Evolutionary conservation across 2,797 vertebrate species (phyloP).

Genomic region (Lacerta agilis): DNA sequence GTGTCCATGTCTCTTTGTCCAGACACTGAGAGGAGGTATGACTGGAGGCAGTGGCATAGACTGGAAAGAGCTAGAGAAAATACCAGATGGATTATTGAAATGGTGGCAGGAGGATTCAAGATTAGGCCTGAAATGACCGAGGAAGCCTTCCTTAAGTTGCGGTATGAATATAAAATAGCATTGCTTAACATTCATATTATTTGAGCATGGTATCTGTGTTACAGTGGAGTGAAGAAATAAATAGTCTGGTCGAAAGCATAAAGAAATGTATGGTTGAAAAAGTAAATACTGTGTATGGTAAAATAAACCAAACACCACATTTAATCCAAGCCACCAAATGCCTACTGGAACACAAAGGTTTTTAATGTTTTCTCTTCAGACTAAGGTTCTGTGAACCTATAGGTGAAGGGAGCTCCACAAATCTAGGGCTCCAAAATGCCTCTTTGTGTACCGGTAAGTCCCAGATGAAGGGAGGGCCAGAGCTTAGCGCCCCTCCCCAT

Average conservation of each 20-base stretch:
- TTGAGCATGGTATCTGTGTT: not conserved
- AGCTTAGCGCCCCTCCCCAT: no score
- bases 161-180: not conserved
- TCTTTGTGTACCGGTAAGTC: no score
- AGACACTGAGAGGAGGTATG: not conserved
- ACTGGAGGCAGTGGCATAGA: not conserved
- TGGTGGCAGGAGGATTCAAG: not conserved
- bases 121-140: not conserved
- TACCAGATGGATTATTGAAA: slow-evolving; percentile 12
- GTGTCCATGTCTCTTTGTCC: not conserved
- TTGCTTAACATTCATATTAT: not conserved
- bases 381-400: not conserved
- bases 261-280: not conserved
- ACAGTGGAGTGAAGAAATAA: no score
- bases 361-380: not conserved
- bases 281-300: not conserved
- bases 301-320: not conserved
- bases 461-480: no score
- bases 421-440: not conserved
- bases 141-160: slow-evolving; percentile 1
- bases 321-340: not conserved
- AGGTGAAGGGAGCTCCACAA: not conserved
- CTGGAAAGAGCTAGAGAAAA: slow-evolving; percentile 6
- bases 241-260: no score
- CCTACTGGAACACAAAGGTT: not conserved